phyloP scores from a whole-genome alignment of 1,140 invertebrate species.

The Tribolium castaneum region DNA sequence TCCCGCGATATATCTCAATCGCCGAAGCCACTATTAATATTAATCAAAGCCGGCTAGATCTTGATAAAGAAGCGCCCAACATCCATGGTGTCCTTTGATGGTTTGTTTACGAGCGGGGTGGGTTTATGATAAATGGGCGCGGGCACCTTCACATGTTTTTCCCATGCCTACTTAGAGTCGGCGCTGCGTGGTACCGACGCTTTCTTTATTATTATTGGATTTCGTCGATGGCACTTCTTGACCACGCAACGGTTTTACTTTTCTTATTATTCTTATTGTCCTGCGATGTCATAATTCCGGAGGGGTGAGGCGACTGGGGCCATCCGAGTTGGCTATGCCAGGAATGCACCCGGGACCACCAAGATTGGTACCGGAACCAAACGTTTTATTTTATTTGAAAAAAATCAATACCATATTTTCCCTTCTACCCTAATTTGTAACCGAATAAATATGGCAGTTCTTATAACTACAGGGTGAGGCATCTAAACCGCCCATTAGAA shows the following conservation, averaged over 20 bases:
- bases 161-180: constrained; percentile 37
- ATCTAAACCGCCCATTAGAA: no score
- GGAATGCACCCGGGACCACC: constrained; percentile 24
- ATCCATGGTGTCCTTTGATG: constrained; percentile 30
- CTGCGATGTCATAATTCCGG: constrained; percentile 1
- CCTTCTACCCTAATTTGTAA: no score
- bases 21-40: constrained; percentile 38
- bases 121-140: constrained; percentile 48
- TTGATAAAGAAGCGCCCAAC: constrained; percentile 36
- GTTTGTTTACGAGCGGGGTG: constrained; percentile 47
- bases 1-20: constrained; percentile 30
- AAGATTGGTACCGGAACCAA: constrained; percentile 7
- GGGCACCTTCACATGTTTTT: constrained; percentile 45
- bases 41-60: constrained; percentile 44
- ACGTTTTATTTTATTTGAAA: neutral
- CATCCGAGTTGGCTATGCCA: constrained; percentile 12
- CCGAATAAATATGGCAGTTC: no score
- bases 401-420: no score
- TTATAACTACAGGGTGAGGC: no score
- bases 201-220: constrained; percentile 49
- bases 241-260: constrained; percentile 4
- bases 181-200: constrained; percentile 43
- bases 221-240: constrained; percentile 40
- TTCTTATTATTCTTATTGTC: neutral
- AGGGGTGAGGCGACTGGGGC: neutral